Percentiles rank a stretch among this genome's conserved stretches.
Conservation (phyloP, 2,888 invertebrate species). For the Sphaeridia pumilis region DNA sequence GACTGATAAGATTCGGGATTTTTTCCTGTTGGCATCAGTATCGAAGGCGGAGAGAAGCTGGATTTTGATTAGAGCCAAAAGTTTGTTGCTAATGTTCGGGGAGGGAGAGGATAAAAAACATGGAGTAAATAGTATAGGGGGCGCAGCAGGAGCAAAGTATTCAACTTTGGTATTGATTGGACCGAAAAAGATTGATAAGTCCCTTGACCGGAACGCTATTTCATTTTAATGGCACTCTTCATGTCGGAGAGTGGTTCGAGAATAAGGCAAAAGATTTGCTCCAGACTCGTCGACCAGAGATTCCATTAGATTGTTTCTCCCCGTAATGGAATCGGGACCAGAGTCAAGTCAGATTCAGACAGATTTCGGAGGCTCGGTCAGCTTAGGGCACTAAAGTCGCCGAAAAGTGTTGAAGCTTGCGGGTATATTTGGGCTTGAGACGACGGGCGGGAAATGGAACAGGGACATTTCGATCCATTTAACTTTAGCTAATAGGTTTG, state of each 20-base stretch:
- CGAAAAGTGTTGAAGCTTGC: too few species aligned
- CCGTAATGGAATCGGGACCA: constrained; percentile 19
- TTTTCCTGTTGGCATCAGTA: too few species aligned
- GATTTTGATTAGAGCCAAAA: background rate
- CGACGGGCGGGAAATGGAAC: too few species aligned
- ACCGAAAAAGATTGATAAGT: constrained; percentile 32
- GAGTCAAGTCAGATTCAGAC: background rate
- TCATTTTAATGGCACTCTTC: constrained; percentile 47
- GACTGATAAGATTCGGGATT: too few species aligned
- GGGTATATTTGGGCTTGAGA: too few species aligned
- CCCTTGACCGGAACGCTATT: constrained; percentile 40
- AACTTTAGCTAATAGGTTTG: background rate
- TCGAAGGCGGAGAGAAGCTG: too few species aligned
- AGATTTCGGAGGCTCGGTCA: background rate
- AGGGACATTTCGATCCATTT: background rate
- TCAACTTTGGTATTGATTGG: too few species aligned
- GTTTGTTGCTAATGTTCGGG: background rate
- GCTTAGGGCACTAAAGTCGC: too few species aligned
- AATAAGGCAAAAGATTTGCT: constrained; percentile 36
- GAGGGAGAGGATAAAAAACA: constrained; percentile 4
- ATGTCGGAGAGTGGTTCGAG: too few species aligned
- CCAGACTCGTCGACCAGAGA: too few species aligned
- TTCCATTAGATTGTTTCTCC: constrained; percentile 48
- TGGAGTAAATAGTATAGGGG: background rate
- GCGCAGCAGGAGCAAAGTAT: background rate